Conservation (phyloP, 2,888 invertebrate genomes). For the Leptarthrus brevirostris region DNA sequence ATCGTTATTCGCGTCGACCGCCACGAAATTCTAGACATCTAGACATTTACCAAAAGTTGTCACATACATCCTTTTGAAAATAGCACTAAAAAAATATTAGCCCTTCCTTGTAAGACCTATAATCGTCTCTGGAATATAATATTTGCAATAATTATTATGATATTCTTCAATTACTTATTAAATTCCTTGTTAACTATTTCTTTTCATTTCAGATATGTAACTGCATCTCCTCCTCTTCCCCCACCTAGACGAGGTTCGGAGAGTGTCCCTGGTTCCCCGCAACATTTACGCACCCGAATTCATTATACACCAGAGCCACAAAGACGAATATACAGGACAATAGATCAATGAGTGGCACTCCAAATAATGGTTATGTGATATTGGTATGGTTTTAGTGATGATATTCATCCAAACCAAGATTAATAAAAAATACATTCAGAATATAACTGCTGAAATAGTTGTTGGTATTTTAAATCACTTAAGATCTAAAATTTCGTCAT, state of each 20-base stretch:
- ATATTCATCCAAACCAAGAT: constrained; percentile 52
- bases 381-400: constrained; percentile 66
- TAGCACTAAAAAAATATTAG: too few species aligned
- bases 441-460: background rate
- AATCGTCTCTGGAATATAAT: too few species aligned
- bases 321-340: constrained; percentile 69
- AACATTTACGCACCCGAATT: constrained; percentile 73
- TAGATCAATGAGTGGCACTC: constrained; percentile 68
- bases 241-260: constrained; percentile 73
- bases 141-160: too few species aligned
- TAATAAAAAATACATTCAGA: background rate
- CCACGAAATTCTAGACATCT: too few species aligned
- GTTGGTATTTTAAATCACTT: background rate
- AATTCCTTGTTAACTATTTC: too few species aligned
- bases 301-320: constrained; percentile 73
- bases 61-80: too few species aligned
- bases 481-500: background rate
- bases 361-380: constrained; percentile 68
- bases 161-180: too few species aligned
- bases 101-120: too few species aligned
- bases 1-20: too few species aligned
- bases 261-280: constrained; percentile 79
- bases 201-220: constrained; percentile 64
- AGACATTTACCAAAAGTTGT: too few species aligned
- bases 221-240: constrained; percentile 67